phyloP scores from a whole-genome alignment of 2,888 invertebrate genomes.

The Heliconius charithonia region DNA sequence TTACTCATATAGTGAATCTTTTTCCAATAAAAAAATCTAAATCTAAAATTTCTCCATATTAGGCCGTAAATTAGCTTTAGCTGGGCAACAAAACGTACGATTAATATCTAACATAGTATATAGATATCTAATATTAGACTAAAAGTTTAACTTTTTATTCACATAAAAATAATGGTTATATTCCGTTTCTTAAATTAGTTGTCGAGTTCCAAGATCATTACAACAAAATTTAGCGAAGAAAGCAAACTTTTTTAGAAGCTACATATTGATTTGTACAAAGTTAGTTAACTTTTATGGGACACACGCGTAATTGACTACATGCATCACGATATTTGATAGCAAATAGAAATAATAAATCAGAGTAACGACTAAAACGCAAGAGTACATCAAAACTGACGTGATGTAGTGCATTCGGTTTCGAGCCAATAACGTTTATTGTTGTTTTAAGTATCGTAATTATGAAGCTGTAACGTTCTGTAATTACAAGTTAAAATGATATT shows the following conservation, averaged over 20 bases:
- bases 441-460: neutral
- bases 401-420: neutral
- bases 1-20: too few relatives aligned
- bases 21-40: too few relatives aligned
- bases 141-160: too few relatives aligned
- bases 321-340: conserved; percentile 13
- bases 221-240: neutral
- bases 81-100: too few relatives aligned
- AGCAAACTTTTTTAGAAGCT: neutral
- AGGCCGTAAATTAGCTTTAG: too few relatives aligned
- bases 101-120: too few relatives aligned
- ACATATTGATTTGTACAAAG: neutral
- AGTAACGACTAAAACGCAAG: conserved; percentile 22
- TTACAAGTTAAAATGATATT: too few relatives aligned
- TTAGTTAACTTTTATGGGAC: neutral
- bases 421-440: conserved; percentile 4
- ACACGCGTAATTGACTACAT: neutral
- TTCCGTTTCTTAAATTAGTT: neutral
- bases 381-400: conserved; percentile 27
- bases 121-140: too few relatives aligned
- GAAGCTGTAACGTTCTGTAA: too few relatives aligned
- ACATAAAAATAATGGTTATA: too few relatives aligned
- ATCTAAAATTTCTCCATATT: too few relatives aligned
- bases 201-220: neutral
- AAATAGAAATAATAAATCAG: conserved; percentile 27